A percentile compares a stretch with the other conserved stretches of the same genome.
Evolutionary conservation across 2,888 invertebrate species (phyloP).

Genomic region (Tribolium freemani): DNA sequence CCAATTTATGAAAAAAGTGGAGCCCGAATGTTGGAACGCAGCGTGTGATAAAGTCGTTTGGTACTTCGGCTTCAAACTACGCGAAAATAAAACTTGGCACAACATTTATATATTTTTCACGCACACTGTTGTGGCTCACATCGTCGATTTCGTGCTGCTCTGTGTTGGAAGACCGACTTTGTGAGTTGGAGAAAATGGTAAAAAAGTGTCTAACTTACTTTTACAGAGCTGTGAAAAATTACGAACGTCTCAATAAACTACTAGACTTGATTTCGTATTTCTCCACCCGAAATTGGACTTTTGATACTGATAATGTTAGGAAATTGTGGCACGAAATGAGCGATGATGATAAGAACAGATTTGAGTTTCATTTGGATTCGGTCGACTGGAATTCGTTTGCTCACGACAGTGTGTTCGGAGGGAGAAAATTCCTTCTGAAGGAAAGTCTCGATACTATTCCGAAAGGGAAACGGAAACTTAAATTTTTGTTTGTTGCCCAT

Average conservation of each 20-base stretch:
- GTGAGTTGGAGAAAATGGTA: not conserved
- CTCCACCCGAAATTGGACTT: conserved; percentile 82
- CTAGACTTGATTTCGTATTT: conserved; percentile 77
- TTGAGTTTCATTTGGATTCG: conserved; percentile 75
- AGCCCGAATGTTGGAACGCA: not conserved
- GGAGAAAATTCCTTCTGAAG: conserved; percentile 83
- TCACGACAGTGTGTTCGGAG: conserved; percentile 78
- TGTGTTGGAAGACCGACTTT: conserved; percentile 13
- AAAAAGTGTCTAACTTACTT: too few species aligned
- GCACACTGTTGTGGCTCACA: conserved; percentile 21
- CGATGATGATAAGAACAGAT: conserved; percentile 71
- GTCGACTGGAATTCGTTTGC: conserved; percentile 85
- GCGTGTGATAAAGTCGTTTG: conserved; percentile 1
- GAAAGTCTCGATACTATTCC: conserved; percentile 82
- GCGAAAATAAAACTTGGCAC: conserved; percentile 7
- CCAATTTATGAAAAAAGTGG: not conserved
- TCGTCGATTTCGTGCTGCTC: conserved; percentile 1
- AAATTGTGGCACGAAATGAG: conserved; percentile 73
- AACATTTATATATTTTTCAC: conserved; percentile 19
- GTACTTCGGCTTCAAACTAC: conserved; percentile 13
- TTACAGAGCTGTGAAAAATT: conserved; percentile 80
- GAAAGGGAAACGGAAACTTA: conserved; percentile 67
- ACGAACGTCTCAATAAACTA: conserved; percentile 79
- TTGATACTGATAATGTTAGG: conserved; percentile 75
- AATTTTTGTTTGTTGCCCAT: conserved; percentile 4